Evolutionary conservation across 2,888 invertebrate genomes (phyloP).

Genomic region (Mamestra brassicae): DNA sequence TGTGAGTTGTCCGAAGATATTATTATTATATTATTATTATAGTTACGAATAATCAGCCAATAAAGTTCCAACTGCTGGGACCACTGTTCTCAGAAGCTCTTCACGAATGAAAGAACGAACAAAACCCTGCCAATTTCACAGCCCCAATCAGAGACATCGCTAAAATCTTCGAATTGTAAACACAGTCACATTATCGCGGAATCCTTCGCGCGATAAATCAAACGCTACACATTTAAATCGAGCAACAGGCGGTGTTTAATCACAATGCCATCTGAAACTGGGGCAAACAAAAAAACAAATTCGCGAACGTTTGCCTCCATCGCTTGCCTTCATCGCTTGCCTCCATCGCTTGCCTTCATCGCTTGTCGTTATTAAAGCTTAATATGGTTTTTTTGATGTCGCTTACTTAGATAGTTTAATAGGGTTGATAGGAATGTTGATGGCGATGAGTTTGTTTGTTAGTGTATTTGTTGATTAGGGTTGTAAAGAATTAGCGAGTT

Average conservation of each 20-base stretch:
- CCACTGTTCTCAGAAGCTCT: neutral
- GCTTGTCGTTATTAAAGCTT: constrained; percentile 53
- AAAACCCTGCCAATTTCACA: constrained; percentile 14
- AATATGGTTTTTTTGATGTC: constrained; percentile 35
- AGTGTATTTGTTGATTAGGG: constrained; percentile 2
- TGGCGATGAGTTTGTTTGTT: neutral
- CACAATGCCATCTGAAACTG: constrained; percentile 55
- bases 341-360: constrained; percentile 52
- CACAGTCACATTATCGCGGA: constrained; percentile 40
- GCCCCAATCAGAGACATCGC: constrained; percentile 1
- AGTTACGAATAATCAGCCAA: no score
- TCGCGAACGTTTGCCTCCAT: constrained; percentile 58
- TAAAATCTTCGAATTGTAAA: constrained; percentile 37
- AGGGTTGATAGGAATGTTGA: constrained; percentile 6
- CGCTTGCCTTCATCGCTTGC: constrained; percentile 42
- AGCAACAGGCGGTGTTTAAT: constrained; percentile 71
- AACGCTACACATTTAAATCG: constrained; percentile 62
- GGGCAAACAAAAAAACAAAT: constrained; percentile 66
- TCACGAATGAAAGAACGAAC: neutral
- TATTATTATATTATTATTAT: no score
- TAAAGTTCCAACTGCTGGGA: no score
- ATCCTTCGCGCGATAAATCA: constrained; percentile 58
- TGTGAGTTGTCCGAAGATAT: no score
- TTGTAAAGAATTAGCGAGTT: neutral
- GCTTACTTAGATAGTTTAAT: constrained; percentile 38